Base-by-base conservation (phyloP, 2,888 invertebrate genomes). In the Rhopalosiphum nymphaeae region DNA sequence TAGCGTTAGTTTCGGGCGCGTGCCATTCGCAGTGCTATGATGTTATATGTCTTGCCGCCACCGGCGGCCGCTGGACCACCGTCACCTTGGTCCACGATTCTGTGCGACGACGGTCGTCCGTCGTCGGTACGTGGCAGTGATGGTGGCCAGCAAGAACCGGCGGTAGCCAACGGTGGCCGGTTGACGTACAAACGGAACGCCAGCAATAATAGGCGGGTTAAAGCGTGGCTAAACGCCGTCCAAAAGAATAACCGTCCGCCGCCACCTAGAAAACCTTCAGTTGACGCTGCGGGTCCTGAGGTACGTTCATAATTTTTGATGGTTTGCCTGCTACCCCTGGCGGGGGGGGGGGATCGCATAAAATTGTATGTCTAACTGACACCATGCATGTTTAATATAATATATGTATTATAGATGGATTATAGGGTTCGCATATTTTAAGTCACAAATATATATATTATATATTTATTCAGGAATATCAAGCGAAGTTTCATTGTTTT, bases 121-220 rank as follows among this genome's bases (percentile, higher is more conserved):
- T 67, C 93, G 44, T 46, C 89, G 42, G 57, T 21, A 29, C 86
- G 93, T 44, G 21, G 56, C 49, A 16, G n/a, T 10, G 61, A 61
- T 36, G 5, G 67, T 42, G 29, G 61, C 44, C 86, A 57, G n/a
- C 42, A 36, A 44, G 42, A 78, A 21, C 26, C 49, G n/a, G 9
- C 36, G 7, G 49, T 49, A 36, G 85, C 84, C 61, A 78, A 44
- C 56, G 86, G 86, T 49, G 94, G 94, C n/a, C 94, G 94, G 61
- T 53, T 94, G 86, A 94, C 94, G 53, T 94, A 94, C 91, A 94
- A 67, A 86, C 94, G 94, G 29, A 94, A 94, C 67, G 94, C 94
- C 44, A 94, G 94, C 86, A 94, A 94, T 13, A 94, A 94, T 86
- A 86, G 94, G 46, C 90, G 94, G 42, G 94, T 94, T 53, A 94